Conservation (phyloP, 1,140 invertebrate species). For the Lordiphosa mommai region DNA sequence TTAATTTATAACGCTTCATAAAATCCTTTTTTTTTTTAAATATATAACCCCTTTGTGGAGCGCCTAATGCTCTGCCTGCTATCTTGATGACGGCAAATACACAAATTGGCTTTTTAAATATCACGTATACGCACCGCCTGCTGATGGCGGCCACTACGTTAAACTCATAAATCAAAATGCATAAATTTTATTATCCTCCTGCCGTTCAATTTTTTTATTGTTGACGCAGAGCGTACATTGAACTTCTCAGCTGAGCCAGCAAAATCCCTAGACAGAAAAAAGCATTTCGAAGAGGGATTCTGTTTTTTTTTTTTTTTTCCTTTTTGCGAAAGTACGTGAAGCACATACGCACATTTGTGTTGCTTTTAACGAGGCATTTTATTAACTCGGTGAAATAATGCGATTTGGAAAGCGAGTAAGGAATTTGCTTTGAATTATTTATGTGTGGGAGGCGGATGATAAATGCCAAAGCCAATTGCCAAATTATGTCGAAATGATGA, state of each 20-base stretch:
- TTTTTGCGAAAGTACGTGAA: background rate
- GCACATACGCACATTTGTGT: conserved; percentile 32
- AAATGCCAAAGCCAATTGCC: conserved; percentile 13
- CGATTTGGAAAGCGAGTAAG: conserved; percentile 13
- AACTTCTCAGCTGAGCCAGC: conserved; percentile 16
- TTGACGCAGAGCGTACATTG: too few species aligned
- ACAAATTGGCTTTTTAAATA: conserved; percentile 27
- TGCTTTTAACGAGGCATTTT: conserved; percentile 49
- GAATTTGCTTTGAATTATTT: conserved; percentile 41
- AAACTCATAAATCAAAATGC: conserved; percentile 50
- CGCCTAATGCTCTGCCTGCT: background rate
- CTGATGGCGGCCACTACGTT: conserved; percentile 21
- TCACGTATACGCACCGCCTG: conserved; percentile 43
- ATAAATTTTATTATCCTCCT: conserved; percentile 46
- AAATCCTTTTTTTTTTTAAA: conserved; percentile 2
- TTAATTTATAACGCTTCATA: background rate
- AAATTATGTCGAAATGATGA: conserved; percentile 1
- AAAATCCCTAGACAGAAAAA: conserved; percentile 3
- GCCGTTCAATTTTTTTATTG: background rate
- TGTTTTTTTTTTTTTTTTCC: conserved; percentile 2
- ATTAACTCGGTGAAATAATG: conserved; percentile 51
- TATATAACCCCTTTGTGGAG: conserved; percentile 12
- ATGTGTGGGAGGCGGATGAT: conserved; percentile 13
- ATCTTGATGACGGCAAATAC: background rate
- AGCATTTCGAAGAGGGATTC: background rate